Evolutionary conservation across 2,113 vertebrate species (phyloP).

Genomic region (Zosterops pallidus): DNA sequence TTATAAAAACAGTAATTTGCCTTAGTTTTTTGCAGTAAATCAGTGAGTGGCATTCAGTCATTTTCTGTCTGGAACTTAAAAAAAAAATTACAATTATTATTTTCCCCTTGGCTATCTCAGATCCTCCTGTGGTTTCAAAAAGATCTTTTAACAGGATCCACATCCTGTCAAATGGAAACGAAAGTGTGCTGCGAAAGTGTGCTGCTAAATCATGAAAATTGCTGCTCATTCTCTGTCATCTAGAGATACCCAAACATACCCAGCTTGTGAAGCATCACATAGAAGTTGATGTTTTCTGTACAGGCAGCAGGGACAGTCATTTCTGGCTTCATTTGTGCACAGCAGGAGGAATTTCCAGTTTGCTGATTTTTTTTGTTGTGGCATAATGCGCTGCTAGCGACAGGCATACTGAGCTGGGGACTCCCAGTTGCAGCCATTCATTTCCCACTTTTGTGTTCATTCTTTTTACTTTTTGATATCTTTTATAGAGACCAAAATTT

Average conservation of each 20-base stretch:
- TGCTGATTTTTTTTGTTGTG: background rate
- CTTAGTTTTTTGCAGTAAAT: background rate
- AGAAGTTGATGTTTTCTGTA: background rate
- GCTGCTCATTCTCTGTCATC: background rate
- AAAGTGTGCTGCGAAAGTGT: background rate
- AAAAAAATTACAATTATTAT: background rate
- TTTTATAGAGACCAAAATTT: background rate
- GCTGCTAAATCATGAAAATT: background rate
- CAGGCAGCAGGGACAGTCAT: background rate
- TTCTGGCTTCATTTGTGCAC: constrained; percentile 3
- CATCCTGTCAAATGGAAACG: background rate
- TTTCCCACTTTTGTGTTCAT: background rate
- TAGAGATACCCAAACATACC: background rate
- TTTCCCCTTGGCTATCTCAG: background rate
- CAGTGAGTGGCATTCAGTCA: background rate
- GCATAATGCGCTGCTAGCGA: background rate
- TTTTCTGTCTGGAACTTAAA: background rate
- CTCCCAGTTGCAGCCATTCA: accelerated
- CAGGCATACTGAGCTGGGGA: background rate
- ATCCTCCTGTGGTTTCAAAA: background rate
- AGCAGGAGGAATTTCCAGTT: constrained; percentile 31
- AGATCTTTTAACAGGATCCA: background rate
- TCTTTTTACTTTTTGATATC: background rate
- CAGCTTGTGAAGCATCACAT: background rate
- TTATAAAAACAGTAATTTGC: background rate